Evolutionary conservation across 2,113 vertebrate genomes (phyloP), one percentile per base, ranked within the genome.

Genomic region (Macroglossus sobrinus): DNA sequence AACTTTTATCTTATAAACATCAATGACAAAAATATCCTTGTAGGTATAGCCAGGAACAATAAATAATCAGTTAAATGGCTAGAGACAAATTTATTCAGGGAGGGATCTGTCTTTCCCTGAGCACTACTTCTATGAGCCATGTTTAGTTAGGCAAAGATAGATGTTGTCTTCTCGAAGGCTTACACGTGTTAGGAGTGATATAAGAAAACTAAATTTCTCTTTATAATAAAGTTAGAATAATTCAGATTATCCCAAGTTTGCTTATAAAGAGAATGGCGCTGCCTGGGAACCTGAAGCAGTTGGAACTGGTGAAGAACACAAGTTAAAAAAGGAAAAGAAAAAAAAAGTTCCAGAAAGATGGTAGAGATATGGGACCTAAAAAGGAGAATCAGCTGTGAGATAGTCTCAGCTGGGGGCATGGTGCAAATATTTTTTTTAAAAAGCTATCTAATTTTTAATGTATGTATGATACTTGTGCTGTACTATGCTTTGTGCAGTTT

Each of bases 1-100:
- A 84, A 43, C 75, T 95, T 95, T 95, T 88, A 66, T 57, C 68
- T 94, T 21, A 75, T 89, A 94, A 89, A 84, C 26, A 89, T 68
- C 13, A 84, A 53, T 82, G 47, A 53, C 45, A 78, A 85, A 97
- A 71, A 81, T 75, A 74, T 38, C 9, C 72, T 85, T 72, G n/a
- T 38, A 55, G 6, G 6, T 28, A 13, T 26, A 80, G 9, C 3
- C 16, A 13, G 84, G 30, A 94, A 84, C 96, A 93, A 94, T n/a
- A 95, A 75, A 63, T 18, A 63, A 33, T 95, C 68, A 74, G 45
- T 80, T 91, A 92, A 82, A 92, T 18, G 28, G 10, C 26, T 68
- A 40, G 18, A 50, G 38, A 78, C n/a, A 53, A n/a, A 50, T 43
- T 80, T 91, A 38, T 45, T 94, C 11, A 40, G 38, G 40, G 28